Conservation (phyloP, 1,140 invertebrate genomes). For the Eulimnadia texana region DNA sequence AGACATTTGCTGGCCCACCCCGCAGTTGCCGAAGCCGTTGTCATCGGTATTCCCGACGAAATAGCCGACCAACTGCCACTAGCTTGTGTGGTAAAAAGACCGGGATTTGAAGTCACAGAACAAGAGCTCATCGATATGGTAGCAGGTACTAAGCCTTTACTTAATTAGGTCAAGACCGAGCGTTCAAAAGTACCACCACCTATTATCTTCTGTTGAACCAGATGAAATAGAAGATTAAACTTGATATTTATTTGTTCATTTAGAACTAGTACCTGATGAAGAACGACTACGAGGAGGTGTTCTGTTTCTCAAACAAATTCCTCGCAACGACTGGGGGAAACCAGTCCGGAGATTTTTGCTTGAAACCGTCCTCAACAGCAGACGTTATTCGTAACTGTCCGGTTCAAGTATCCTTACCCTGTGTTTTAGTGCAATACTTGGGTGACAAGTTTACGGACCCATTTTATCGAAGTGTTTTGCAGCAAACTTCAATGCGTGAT, state of each 20-base stretch:
- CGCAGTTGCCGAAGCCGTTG: constrained; percentile 30
- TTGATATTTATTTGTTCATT: neutral
- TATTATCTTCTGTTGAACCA: neutral
- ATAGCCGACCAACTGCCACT: constrained; percentile 30
- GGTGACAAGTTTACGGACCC: no score
- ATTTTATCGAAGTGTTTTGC: no score
- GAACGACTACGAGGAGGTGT: constrained; percentile 5
- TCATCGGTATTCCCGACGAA: constrained; percentile 30
- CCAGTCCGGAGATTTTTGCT: neutral
- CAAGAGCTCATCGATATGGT: neutral
- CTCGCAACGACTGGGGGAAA: neutral
- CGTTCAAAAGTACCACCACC: neutral
- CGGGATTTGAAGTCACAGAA: neutral
- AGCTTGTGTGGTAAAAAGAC: constrained; percentile 17
- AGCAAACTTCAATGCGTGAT: no score
- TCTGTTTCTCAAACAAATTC: constrained; percentile 1
- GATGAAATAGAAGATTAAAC: neutral
- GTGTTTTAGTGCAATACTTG: no score
- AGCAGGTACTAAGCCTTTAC: neutral
- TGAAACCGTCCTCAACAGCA: neutral
- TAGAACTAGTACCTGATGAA: neutral
- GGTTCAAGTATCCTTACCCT: no score
- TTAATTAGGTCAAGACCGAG: neutral
- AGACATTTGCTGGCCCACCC: constrained; percentile 26
- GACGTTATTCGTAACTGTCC: no score